These are phyloP conservation scores for Triops longicaudatus DNA, from an alignment of 1,140 invertebrate genomes.

Conservation along the genomic window DNA sequence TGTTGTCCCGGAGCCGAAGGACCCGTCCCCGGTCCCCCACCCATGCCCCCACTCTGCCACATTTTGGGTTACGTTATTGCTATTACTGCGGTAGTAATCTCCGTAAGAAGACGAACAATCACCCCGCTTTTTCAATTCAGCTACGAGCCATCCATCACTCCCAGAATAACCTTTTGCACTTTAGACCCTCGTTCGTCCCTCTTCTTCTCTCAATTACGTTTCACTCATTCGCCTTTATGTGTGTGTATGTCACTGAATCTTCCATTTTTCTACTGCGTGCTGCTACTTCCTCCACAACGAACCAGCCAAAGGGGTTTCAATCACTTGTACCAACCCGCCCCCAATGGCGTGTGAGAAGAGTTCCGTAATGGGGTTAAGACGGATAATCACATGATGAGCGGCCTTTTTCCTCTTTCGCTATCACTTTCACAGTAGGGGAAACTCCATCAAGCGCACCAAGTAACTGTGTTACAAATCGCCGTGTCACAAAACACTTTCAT, in stretches of 20 bases:
- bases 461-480: not conserved
- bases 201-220: not conserved
- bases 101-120: not conserved
- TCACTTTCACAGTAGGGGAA: not conserved
- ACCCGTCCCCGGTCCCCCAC: not conserved
- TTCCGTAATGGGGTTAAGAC: not conserved
- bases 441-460: not conserved
- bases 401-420: not conserved
- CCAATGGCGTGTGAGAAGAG: not conserved
- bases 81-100: not conserved
- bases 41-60: conserved; percentile 13
- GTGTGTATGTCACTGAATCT: not conserved
- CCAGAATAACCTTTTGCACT: too few species aligned
- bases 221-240: not conserved
- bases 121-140: not conserved
- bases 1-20: conserved; percentile 9
- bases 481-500: conserved; percentile 1
- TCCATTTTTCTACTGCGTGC: not conserved
- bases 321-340: not conserved
- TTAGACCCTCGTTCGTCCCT: too few species aligned
- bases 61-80: not conserved
- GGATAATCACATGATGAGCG: not conserved
- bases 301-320: not conserved
- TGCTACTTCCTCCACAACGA: not conserved
- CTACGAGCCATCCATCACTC: not conserved